phyloP scores from a whole-genome alignment of 2,797 vertebrate genomes.

The Amphiprion clarkii region DNA sequence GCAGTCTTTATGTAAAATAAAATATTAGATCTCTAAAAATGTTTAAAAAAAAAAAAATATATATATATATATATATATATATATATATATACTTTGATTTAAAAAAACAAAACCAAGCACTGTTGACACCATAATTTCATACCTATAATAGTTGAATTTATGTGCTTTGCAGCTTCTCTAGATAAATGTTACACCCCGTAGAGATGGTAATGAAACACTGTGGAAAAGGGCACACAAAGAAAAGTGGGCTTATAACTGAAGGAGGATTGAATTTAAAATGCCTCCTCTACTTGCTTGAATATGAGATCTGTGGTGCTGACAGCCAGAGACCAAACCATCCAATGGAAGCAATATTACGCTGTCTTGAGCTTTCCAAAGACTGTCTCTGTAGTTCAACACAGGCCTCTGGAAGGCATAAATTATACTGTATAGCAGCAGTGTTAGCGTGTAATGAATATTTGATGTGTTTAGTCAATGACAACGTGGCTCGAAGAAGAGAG shows the following conservation, averaged over 20 bases:
- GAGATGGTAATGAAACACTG: not conserved
- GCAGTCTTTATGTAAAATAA: too few relatives aligned
- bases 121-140: not conserved
- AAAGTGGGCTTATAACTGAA: not conserved
- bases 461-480: conserved; percentile 65
- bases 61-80: too few relatives aligned
- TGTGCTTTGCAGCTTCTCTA: conserved; percentile 23
- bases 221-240: conserved; percentile 7
- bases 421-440: conserved; percentile 21
- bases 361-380: conserved; percentile 10
- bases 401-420: conserved; percentile 36
- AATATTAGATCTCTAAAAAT: too few relatives aligned
- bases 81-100: too few relatives aligned
- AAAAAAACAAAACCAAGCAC: not conserved
- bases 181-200: not conserved
- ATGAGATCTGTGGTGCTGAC: conserved; percentile 1
- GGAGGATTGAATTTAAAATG: conserved; percentile 1
- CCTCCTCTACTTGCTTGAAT: not conserved
- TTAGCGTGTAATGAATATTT: conserved; percentile 61
- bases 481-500: not conserved
- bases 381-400: not conserved
- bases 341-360: not conserved
- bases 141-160: not conserved
- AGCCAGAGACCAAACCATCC: not conserved
- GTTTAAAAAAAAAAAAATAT: too few relatives aligned